Evolutionary conservation across 2,888 invertebrate genomes (phyloP).

Genomic region (Schizotus pectinicornis): DNA sequence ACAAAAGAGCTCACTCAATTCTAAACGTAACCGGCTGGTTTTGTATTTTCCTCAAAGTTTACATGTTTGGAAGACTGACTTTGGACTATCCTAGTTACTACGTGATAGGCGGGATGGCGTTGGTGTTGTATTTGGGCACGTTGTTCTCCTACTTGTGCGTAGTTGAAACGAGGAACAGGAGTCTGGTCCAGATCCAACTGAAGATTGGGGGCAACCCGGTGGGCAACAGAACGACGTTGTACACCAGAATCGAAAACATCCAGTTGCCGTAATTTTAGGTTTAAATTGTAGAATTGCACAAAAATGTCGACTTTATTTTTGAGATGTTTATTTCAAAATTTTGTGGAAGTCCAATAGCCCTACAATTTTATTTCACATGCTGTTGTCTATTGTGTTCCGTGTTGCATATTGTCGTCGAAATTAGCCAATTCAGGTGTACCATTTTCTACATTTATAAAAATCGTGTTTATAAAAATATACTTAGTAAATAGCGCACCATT

Average conservation of each 20-base stretch:
- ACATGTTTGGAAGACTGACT: slow-evolving; percentile 12
- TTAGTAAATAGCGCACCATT: slow-evolving; percentile 55
- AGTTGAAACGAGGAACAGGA: slow-evolving; percentile 44
- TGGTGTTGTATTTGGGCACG: slow-evolving; percentile 35
- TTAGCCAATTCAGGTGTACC: slow-evolving; percentile 48
- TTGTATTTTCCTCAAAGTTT: slow-evolving; percentile 34
- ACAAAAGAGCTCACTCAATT: slow-evolving; percentile 31
- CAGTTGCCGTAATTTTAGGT: background rate
- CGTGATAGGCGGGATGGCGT: slow-evolving; percentile 15
- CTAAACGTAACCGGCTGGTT: slow-evolving; percentile 38
- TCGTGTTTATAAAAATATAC: slow-evolving; percentile 55
- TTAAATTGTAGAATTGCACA: background rate
- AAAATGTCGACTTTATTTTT: slow-evolving; percentile 42
- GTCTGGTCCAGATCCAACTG: slow-evolving; percentile 44
- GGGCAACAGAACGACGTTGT: slow-evolving; percentile 39
- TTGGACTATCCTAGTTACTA: background rate
- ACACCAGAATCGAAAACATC: background rate
- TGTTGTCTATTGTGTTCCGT: slow-evolving; percentile 53
- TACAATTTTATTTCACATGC: slow-evolving; percentile 57
- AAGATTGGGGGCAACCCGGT: slow-evolving; percentile 49
- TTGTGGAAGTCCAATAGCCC: slow-evolving; percentile 61
- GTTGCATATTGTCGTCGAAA: slow-evolving; percentile 39
- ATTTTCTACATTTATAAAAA: slow-evolving; percentile 53
- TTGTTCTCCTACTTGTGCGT: slow-evolving; percentile 36
- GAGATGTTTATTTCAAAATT: slow-evolving; percentile 61